Percentiles rank a stretch among this genome's conserved stretches.
These are phyloP conservation scores for Gymnothorax javanicus DNA, from an alignment of 2,797 vertebrate genomes.

Conservation along the genomic window DNA sequence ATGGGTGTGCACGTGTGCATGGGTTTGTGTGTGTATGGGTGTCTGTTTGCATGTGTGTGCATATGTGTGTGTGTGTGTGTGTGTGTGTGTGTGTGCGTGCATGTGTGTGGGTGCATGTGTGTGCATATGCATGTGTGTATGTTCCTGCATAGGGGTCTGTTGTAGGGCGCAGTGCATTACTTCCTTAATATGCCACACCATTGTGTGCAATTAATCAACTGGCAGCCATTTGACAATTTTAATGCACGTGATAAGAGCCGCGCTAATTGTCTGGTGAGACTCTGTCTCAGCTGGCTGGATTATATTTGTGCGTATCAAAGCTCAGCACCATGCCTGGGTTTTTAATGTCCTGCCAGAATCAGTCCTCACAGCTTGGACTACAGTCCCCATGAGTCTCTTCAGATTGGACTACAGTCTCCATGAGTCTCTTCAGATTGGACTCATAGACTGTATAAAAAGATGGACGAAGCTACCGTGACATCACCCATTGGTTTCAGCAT, in stretches of 20 bases:
- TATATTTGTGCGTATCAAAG: constrained; percentile 57
- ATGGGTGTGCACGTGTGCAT: not conserved
- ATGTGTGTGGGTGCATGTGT: constrained; percentile 4
- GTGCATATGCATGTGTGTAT: constrained; percentile 33
- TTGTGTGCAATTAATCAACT: constrained; percentile 70
- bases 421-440: not conserved
- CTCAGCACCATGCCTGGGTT: not conserved
- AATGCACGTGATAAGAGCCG: constrained; percentile 67
- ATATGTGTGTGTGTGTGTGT: constrained; percentile 27
- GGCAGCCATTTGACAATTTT: constrained; percentile 66
- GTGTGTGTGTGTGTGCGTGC: not conserved
- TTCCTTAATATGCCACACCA: constrained; percentile 66
- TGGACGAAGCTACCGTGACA: no score
- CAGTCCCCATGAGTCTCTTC: not conserved
- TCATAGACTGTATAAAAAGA: no score
- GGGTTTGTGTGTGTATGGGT: constrained; percentile 29
- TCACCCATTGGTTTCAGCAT: no score
- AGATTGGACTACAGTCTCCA: not conserved
- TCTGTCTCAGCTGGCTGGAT: constrained; percentile 19
- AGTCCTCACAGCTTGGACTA: not conserved
- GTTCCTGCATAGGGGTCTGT: constrained; percentile 46
- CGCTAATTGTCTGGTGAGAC: constrained; percentile 60
- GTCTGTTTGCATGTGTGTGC: constrained; percentile 64
- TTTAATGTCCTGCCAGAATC: not conserved
- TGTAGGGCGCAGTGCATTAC: no score